These are phyloP conservation scores for Epinephelus coioides DNA, from an alignment of 2,797 vertebrate species.

Conservation along the genomic window DNA sequence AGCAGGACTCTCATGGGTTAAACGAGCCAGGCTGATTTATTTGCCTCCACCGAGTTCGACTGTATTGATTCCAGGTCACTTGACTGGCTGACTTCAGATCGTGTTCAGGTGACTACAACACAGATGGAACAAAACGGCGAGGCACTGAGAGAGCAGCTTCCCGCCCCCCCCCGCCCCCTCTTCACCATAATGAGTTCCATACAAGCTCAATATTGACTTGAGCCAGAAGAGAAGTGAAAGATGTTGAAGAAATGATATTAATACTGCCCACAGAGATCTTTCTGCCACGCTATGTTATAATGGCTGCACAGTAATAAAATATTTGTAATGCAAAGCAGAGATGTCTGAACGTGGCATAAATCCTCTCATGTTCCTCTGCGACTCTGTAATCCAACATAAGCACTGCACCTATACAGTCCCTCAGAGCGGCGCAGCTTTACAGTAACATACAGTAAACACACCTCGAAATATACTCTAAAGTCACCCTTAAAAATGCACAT, in stretches of 20 bases:
- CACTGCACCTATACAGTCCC: not conserved
- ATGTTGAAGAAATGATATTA: conserved; percentile 73
- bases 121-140: conserved; percentile 75
- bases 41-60: conserved; percentile 71
- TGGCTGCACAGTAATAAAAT: conserved; percentile 58
- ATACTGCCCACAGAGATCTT: conserved; percentile 60
- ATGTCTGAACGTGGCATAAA: conserved; percentile 52
- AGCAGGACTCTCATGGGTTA: conserved; percentile 68
- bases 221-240: conserved; percentile 65
- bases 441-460: conserved; percentile 15
- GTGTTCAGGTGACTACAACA: conserved; percentile 81
- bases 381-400: conserved; percentile 38
- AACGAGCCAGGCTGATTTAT: conserved; percentile 78
- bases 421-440: not conserved
- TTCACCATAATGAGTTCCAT: conserved; percentile 77
- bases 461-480: conserved; percentile 21
- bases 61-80: conserved; percentile 83
- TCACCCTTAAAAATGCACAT: conserved; percentile 5
- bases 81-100: conserved; percentile 79
- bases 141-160: conserved; percentile 64
- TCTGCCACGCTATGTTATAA: conserved; percentile 62
- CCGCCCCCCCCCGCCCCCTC: not conserved
- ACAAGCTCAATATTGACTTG: conserved; percentile 53
- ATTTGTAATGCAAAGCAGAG: conserved; percentile 67
- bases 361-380: conserved; percentile 47